Percentiles rank a stretch among this genome's conserved stretches.
Evolutionary conservation across 2,888 invertebrate species (phyloP).

Genomic region (Hoplodrina blanda): DNA sequence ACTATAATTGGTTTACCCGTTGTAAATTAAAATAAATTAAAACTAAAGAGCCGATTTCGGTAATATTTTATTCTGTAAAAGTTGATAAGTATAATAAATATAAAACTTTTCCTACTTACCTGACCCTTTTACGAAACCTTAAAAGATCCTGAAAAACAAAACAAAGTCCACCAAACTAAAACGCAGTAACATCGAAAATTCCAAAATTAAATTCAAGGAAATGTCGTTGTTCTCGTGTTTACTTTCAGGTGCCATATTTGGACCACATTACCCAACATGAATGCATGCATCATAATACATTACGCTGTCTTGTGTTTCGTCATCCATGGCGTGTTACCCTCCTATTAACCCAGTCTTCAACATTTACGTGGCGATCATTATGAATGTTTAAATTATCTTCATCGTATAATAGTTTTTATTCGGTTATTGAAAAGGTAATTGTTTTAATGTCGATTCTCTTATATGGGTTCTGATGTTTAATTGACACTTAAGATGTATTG

Average conservation of each 20-base stretch:
- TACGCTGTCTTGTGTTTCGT: constrained; percentile 47
- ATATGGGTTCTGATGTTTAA: constrained; percentile 31
- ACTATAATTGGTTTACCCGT: too few relatives aligned
- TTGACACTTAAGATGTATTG: constrained; percentile 38
- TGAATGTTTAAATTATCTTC: constrained; percentile 51
- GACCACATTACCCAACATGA: constrained; percentile 65
- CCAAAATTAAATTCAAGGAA: constrained; percentile 1
- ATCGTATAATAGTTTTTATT: constrained; percentile 46
- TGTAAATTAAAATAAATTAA: too few relatives aligned
- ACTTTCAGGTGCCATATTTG: constrained; percentile 67
- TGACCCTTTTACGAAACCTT: too few relatives aligned
- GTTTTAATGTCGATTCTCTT: constrained; percentile 23
- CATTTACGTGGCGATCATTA: constrained; percentile 56
- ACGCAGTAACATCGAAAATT: constrained; percentile 13
- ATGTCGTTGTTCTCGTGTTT: constrained; percentile 14
- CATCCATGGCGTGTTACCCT: constrained; percentile 50
- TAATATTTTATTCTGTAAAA: too few relatives aligned
- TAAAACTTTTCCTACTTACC: too few relatives aligned
- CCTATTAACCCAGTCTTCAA: constrained; percentile 46
- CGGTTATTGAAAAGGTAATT: constrained; percentile 38
- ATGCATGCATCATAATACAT: constrained; percentile 73
- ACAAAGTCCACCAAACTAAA: not conserved
- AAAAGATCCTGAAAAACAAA: too few relatives aligned
- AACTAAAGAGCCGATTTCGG: too few relatives aligned
- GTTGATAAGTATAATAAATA: too few relatives aligned